A percentile compares a stretch with the other conserved stretches of the same genome.
These are phyloP conservation scores for Puntigrus tetrazona DNA, from an alignment of 2,113 vertebrate genomes.

Conservation along the genomic window DNA sequence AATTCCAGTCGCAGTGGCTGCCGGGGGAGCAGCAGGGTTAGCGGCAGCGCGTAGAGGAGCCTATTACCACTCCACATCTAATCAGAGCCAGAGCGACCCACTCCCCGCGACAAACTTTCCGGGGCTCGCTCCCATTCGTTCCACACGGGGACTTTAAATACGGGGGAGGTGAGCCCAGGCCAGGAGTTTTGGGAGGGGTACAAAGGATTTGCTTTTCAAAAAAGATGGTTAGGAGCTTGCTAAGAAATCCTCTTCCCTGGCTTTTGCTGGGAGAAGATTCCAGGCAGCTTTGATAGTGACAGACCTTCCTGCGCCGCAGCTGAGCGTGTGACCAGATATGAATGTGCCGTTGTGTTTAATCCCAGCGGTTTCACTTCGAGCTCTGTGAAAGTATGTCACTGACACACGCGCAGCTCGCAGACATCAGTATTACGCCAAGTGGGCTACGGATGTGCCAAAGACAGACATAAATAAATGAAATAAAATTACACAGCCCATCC, in stretches of 20 bases:
- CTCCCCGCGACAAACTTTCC: conserved; percentile 88
- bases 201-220: conserved; percentile 90
- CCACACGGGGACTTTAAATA: conserved; percentile 90
- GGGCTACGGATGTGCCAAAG: conserved; percentile 33
- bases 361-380: conserved; percentile 63
- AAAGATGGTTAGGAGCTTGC: conserved; percentile 75
- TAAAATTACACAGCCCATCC: neutral
- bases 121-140: conserved; percentile 81
- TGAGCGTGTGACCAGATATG: conserved; percentile 76
- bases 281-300: conserved; percentile 75
- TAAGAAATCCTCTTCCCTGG: conserved; percentile 70
- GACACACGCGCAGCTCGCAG: conserved; percentile 21
- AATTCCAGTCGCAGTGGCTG: conserved; percentile 97
- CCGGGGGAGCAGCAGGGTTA: conserved; percentile 94
- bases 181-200: conserved; percentile 73
- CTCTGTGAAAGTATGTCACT: conserved; percentile 62
- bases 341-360: conserved; percentile 77
- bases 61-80: conserved; percentile 98
- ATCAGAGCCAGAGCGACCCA: conserved; percentile 89
- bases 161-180: conserved; percentile 79
- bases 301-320: conserved; percentile 68
- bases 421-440: conserved; percentile 31
- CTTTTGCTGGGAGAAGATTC: conserved; percentile 64
- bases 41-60: conserved; percentile 88
- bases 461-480: conserved; percentile 36